Evolutionary conservation across 2,888 invertebrate species (phyloP), one percentile per base, ranked within the genome.

Genomic region (Sarcophaga rosellei): DNA sequence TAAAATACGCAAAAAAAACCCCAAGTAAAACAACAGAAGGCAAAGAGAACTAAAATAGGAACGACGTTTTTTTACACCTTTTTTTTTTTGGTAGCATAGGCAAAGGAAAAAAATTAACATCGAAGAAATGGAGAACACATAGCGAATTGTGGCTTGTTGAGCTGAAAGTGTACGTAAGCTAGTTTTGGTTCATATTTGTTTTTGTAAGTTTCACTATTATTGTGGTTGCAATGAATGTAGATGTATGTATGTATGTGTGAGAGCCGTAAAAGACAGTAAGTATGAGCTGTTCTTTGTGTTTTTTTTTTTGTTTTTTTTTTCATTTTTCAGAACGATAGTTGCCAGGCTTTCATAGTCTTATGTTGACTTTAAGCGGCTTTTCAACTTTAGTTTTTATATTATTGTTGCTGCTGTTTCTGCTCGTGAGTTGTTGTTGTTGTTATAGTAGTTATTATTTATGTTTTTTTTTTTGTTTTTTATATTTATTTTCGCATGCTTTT

Each of bases 281-380:
- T 23, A 63, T 57, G 20, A 69, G n/a, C 8, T 10, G 25, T 35
- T 10, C 35, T 8, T 35, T 35, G 21, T 62, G 21, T 68, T 45
- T 44, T 63, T 61, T 10, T 68, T 62, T 57, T 69, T 35, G 23
- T 65, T 77, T 57, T 69, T 35, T 15, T 65, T 77, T 68, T 53
- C 4, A 15, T 53, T 53, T 53, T 17, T 53, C 17, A 35, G n/a
- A 76, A 61, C 47, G 57, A 59, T 76, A 86, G 82, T 73, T 69
- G 75, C 73, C 62, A 77, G 53, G 76, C 63, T 83, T 77, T 53
- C 63, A 77, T 20, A 73, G 82, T 74, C 84, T 84, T 73, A 63
- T 68, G 77, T 77, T 85, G 77, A 79, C 83, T 86, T 80, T 77
- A 86, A 86, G 86, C 80, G 80, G 76, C 80, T 83, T 83, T 80